A percentile compares a stretch with the other conserved stretches of the same genome.
Conservation (phyloP, 2,113 vertebrate genomes). For the Todiramphus chloris region DNA sequence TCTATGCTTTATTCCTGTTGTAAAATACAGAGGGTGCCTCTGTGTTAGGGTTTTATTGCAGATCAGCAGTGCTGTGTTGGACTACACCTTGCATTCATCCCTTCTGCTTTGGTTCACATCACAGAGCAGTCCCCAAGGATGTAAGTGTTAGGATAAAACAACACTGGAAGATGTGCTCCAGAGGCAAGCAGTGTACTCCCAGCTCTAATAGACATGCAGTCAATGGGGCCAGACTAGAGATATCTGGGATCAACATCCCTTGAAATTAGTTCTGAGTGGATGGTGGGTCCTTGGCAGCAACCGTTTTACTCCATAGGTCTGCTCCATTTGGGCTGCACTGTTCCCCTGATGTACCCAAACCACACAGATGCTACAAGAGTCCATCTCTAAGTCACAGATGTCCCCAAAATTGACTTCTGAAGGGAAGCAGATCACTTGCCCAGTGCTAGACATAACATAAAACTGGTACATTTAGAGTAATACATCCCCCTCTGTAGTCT, state of each 20-base stretch:
- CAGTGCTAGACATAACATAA: not conserved
- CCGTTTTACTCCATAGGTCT: not conserved
- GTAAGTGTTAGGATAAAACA: fast-evolving
- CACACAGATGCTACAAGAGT: not conserved
- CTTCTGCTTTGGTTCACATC: not conserved
- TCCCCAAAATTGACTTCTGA: not conserved
- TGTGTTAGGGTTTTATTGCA: not conserved
- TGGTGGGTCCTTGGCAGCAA: not conserved
- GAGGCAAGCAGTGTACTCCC: not conserved
- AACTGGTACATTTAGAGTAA: not conserved
- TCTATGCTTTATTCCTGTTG: not conserved
- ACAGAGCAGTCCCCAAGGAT: not conserved
- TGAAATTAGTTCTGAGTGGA: not conserved
- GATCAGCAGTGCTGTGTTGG: not conserved
- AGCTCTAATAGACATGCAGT: not conserved
- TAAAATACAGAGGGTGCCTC: not conserved
- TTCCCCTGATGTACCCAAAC: not conserved
- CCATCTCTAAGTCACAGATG: not conserved
- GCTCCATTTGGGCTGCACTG: not conserved
- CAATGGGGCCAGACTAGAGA: not conserved
- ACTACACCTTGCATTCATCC: not conserved
- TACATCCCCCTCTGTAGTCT: not conserved
- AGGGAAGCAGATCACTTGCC: not conserved
- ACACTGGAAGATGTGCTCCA: not conserved
- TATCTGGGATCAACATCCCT: not conserved